Percentiles rank a stretch among this genome's conserved stretches.
These are phyloP conservation scores for Mycalesis mineus DNA, from an alignment of 2,888 invertebrate species.

Conservation along the genomic window DNA sequence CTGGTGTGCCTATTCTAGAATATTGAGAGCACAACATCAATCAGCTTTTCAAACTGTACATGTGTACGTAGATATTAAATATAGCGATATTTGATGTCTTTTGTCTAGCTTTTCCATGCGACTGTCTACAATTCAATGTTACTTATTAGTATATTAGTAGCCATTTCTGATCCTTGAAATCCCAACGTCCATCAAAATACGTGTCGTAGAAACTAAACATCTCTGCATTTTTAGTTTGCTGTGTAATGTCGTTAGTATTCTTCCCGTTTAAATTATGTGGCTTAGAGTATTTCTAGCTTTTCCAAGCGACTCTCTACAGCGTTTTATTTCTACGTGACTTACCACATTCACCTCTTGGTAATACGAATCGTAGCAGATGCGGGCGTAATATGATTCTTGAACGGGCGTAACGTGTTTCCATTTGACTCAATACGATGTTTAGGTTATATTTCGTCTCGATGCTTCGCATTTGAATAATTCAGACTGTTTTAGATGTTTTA, in stretches of 20 bases:
- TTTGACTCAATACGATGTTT: constrained; percentile 20
- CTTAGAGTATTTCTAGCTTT: constrained; percentile 15
- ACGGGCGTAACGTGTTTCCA: constrained; percentile 27
- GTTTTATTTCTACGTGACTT: constrained; percentile 17
- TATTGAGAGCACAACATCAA: no score
- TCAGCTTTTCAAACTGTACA: no score
- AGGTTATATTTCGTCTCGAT: constrained; percentile 23
- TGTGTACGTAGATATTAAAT: no score
- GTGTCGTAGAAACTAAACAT: no score
- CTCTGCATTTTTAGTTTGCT: no score
- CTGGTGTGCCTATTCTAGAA: no score
- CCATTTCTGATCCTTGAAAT: no score
- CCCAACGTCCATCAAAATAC: no score
- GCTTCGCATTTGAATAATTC: constrained; percentile 18
- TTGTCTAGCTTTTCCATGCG: no score
- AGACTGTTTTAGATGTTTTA: not conserved
- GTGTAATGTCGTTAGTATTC: constrained; percentile 10
- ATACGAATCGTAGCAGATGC: constrained; percentile 19
- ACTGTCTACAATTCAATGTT: no score
- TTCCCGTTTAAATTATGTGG: constrained; percentile 4
- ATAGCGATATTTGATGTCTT: no score
- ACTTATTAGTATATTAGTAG: no score
- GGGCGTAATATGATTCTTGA: constrained; percentile 21
- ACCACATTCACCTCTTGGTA: constrained; percentile 14
- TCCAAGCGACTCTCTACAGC: constrained; percentile 9